These are phyloP conservation scores for Diabrotica undecimpunctata DNA, from an alignment of 1,140 invertebrate species.

Conservation along the genomic window DNA sequence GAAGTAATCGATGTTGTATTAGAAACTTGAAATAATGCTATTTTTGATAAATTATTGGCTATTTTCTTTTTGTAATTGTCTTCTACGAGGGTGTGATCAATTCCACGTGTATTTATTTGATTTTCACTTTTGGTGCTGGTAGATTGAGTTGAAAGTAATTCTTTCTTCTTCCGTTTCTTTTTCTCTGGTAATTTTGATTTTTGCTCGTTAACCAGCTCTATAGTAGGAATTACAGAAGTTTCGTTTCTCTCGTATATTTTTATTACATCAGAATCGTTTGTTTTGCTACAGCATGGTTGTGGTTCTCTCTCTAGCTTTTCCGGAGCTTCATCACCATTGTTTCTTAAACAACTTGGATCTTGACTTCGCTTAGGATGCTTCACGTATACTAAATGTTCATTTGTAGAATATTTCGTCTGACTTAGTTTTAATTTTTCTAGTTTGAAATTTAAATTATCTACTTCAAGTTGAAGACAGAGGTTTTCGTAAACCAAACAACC, in stretches of 20 bases:
- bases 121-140: background rate
- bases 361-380: constrained; percentile 23
- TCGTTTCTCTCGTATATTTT: constrained; percentile 37
- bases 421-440: constrained; percentile 31
- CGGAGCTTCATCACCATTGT: constrained; percentile 6
- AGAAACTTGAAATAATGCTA: constrained; percentile 30
- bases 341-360: background rate
- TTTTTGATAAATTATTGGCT: constrained; percentile 22
- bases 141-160: constrained; percentile 6
- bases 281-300: constrained; percentile 15
- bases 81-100: constrained; percentile 9
- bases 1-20: constrained; percentile 21
- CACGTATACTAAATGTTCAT: constrained; percentile 37
- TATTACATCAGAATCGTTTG: constrained; percentile 22
- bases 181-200: constrained; percentile 9
- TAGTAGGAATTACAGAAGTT: constrained; percentile 28
- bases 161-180: constrained; percentile 5
- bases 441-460: constrained; percentile 37
- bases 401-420: constrained; percentile 32
- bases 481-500: constrained; percentile 44
- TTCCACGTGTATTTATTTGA: background rate
- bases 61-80: constrained; percentile 17
- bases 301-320: constrained; percentile 29
- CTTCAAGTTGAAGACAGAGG: constrained; percentile 40
- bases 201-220: constrained; percentile 23